phyloP scores from a whole-genome alignment of 2,797 vertebrate species.

The Falco biarmicus region DNA sequence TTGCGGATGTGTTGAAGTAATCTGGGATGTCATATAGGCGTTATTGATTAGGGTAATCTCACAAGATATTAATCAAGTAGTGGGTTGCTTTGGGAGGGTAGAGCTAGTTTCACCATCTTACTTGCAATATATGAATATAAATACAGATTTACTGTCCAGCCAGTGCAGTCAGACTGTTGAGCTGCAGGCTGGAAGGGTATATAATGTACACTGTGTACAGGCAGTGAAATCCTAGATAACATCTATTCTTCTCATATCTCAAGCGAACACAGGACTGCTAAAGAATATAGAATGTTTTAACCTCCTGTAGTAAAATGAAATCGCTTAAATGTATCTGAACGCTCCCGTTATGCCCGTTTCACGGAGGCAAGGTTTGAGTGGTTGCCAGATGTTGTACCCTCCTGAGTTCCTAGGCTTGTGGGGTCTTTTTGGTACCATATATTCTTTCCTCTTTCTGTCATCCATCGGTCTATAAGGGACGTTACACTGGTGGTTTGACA shows the following conservation, averaged over 20 bases:
- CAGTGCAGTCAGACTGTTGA: background rate
- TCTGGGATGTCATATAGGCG: background rate
- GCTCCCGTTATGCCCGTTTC: background rate
- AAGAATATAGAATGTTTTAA: slow-evolving; percentile 6
- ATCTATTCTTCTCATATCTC: background rate
- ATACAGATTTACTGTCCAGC: background rate
- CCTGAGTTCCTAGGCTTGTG: background rate
- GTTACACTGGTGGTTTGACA: background rate
- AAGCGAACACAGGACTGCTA: background rate
- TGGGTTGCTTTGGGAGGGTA: background rate
- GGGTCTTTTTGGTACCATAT: background rate
- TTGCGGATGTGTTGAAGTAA: slow-evolving; percentile 16
- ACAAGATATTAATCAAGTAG: slow-evolving; percentile 18
- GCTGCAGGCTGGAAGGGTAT: background rate
- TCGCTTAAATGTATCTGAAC: background rate
- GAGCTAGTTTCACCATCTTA: background rate
- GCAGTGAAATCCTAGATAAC: slow-evolving; percentile 13
- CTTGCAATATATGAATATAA: background rate
- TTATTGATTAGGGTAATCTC: slow-evolving; percentile 1
- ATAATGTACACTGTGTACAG: background rate
- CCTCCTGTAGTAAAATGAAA: background rate
- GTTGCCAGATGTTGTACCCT: background rate
- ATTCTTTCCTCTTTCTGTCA: background rate
- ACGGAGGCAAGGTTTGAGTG: background rate
- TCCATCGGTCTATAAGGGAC: background rate